phyloP scores from a whole-genome alignment of 2,113 vertebrate genomes.

The Hippocampus comes region DNA sequence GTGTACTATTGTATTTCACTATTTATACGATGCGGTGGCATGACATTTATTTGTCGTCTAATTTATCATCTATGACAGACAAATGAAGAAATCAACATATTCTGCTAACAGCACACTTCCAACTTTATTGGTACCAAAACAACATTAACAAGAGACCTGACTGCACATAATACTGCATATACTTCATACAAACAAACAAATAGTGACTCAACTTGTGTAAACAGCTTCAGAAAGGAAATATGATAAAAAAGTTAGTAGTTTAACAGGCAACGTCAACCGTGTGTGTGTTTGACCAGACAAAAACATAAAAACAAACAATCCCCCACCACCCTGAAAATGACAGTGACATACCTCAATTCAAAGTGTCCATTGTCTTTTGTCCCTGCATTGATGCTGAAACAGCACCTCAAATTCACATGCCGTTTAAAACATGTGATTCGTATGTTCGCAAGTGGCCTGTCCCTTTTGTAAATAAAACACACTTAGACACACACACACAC shows the following conservation, averaged over 20 bases:
- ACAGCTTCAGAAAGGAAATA: slow-evolving; percentile 10
- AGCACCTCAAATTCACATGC: neutral
- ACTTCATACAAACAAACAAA: neutral
- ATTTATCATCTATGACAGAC: neutral
- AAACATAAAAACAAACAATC: neutral
- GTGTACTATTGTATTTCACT: neutral
- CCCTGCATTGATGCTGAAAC: neutral
- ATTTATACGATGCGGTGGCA: neutral
- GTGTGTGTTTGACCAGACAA: slow-evolving; percentile 12
- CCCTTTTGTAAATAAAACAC: neutral
- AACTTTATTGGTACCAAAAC: neutral
- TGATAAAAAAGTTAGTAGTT: slow-evolving; percentile 16
- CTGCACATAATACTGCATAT: neutral
- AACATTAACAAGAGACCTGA: neutral
- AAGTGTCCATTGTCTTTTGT: neutral
- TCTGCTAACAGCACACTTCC: neutral
- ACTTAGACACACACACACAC: slow-evolving; percentile 8
- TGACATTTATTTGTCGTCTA: neutral
- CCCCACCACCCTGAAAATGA: no score
- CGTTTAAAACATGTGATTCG: neutral
- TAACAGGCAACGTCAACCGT: slow-evolving; percentile 4
- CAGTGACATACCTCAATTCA: no score
- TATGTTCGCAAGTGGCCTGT: slow-evolving; percentile 34
- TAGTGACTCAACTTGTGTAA: neutral
- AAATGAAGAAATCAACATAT: neutral